These are phyloP conservation scores for Clitarchus hookeri DNA, from an alignment of 2,888 invertebrate species.

Conservation along the genomic window DNA sequence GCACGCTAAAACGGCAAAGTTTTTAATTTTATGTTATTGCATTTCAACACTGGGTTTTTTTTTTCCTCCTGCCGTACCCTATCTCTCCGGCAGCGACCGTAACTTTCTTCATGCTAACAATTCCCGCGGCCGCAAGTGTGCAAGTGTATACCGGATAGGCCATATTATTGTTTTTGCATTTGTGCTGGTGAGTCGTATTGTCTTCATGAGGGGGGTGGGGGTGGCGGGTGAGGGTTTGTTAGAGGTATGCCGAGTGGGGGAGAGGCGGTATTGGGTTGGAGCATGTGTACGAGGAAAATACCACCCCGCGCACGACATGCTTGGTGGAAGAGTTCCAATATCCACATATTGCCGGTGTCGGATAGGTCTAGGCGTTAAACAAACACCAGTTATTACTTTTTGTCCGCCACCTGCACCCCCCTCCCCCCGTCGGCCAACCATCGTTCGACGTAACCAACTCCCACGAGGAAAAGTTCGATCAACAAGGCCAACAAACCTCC, in stretches of 20 bases:
- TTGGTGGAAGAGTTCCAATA: background rate
- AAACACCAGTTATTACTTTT: slow-evolving; percentile 26
- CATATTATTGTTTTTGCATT: background rate
- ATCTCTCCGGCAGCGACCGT: background rate
- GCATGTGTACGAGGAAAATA: background rate
- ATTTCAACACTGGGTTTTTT: background rate
- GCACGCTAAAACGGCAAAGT: background rate
- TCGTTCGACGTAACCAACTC: too few relatives aligned
- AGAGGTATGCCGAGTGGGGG: background rate
- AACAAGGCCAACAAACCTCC: too few relatives aligned
- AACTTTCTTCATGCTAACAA: background rate
- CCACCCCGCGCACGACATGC: background rate
- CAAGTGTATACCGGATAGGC: background rate
- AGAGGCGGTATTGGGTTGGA: background rate
- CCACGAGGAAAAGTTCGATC: too few relatives aligned
- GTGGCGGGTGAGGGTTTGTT: background rate
- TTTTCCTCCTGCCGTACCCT: background rate
- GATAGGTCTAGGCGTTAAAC: slow-evolving; percentile 24
- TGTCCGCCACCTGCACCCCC: too few relatives aligned
- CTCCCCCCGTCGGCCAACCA: too few relatives aligned
- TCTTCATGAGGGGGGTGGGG: background rate
- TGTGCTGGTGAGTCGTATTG: background rate
- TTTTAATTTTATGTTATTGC: slow-evolving; percentile 11
- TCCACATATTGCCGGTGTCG: slow-evolving; percentile 25
- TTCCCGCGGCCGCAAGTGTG: background rate